These are phyloP conservation scores for Manis javanica DNA, from an alignment of 2,797 vertebrate genomes.

Conservation along the genomic window DNA sequence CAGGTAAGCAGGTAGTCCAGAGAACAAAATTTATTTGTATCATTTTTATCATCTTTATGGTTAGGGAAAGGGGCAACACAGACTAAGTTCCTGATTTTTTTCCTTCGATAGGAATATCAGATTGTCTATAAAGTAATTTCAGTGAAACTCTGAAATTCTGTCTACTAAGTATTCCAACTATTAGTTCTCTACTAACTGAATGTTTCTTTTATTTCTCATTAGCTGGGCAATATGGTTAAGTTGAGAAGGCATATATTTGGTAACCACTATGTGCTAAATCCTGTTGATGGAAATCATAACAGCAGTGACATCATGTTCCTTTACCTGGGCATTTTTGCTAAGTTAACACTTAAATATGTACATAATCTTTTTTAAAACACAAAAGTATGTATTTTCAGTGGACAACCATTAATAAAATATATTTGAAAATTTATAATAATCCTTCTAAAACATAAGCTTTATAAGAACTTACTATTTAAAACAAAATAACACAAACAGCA, in stretches of 20 bases:
- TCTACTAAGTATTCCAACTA: neutral
- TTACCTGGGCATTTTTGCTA: neutral
- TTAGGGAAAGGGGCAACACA: accelerated
- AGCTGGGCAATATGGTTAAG: neutral
- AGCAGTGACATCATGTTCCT: neutral
- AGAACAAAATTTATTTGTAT: neutral
- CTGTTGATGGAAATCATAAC: neutral
- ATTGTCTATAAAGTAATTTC: neutral
- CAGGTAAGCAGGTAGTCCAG: neutral
- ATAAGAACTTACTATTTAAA: neutral
- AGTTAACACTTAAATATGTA: neutral
- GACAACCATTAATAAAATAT: neutral
- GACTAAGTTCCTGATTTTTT: neutral
- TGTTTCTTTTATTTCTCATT: neutral
- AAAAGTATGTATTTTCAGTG: neutral
- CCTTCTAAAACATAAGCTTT: neutral
- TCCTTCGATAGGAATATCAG: neutral
- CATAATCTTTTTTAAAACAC: neutral
- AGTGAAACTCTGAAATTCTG: neutral
- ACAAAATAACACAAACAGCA: neutral
- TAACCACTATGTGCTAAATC: neutral
- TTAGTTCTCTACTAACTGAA: neutral
- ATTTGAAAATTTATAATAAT: neutral
- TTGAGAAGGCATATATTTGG: neutral
- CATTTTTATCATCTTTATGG: neutral